These are phyloP conservation scores for Zaprionus africanus DNA, from an alignment of 1,140 invertebrate genomes.

Conservation along the genomic window DNA sequence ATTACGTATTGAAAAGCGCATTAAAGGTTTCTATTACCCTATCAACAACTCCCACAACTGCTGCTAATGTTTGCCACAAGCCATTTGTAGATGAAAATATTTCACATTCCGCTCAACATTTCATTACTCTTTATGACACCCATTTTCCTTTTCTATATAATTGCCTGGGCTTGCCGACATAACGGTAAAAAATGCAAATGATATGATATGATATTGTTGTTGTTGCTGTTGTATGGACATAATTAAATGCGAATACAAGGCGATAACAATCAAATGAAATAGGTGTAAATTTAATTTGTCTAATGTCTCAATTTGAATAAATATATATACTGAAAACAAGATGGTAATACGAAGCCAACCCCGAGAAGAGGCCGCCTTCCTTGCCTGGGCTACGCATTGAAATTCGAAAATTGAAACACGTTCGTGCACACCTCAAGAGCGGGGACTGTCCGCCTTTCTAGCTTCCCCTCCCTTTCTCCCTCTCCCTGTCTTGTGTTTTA, in stretches of 20 bases:
- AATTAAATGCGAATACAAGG: slow-evolving; percentile 74
- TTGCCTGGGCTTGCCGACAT: slow-evolving; percentile 47
- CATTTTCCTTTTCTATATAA: slow-evolving; percentile 20
- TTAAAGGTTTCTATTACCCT: background rate
- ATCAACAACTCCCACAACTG: background rate
- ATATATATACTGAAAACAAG: slow-evolving; percentile 62
- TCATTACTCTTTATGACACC: slow-evolving; percentile 9
- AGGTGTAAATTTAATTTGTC: slow-evolving; percentile 84
- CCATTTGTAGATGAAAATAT: slow-evolving; percentile 1
- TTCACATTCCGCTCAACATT: background rate
- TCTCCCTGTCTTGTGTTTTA: slow-evolving; percentile 48
- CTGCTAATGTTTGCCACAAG: background rate
- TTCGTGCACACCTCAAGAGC: slow-evolving; percentile 28
- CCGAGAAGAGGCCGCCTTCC: background rate
- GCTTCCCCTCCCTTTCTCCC: background rate
- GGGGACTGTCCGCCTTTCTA: background rate
- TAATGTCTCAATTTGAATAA: slow-evolving; percentile 84
- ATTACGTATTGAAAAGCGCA: too few species aligned
- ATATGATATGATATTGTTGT: slow-evolving; percentile 18
- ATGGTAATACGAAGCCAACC: slow-evolving; percentile 29
- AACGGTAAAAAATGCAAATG: slow-evolving; percentile 66
- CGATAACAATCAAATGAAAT: slow-evolving; percentile 81
- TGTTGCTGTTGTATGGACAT: slow-evolving; percentile 23
- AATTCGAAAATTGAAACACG: slow-evolving; percentile 64
- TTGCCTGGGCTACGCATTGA: slow-evolving; percentile 8